Percentiles rank a stretch among this genome's conserved stretches.
phyloP scores from a whole-genome alignment of 2,888 invertebrate species.

The Augochlorella aurata region DNA sequence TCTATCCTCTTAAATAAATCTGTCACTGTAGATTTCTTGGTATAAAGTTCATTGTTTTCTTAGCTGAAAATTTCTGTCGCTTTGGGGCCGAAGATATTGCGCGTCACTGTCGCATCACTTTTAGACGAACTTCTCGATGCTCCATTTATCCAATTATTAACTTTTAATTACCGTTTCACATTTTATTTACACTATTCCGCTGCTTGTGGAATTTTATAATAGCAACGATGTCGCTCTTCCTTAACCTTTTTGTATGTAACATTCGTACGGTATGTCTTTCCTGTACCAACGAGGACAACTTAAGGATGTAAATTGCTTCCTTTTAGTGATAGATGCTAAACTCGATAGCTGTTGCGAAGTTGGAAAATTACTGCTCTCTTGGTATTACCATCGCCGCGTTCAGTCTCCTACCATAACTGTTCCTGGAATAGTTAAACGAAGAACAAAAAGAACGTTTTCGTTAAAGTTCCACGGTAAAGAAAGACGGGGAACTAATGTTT shows the following conservation, averaged over 20 bases:
- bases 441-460: neutral
- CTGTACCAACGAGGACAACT: neutral
- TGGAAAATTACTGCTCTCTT: conserved; percentile 13
- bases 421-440: conserved; percentile 7
- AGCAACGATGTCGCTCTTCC: neutral
- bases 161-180: neutral
- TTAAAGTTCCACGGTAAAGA: neutral
- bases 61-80: neutral
- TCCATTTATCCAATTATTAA: too few species aligned
- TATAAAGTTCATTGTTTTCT: neutral
- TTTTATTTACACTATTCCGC: too few species aligned
- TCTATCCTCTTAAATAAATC: too few species aligned
- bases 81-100: too few species aligned
- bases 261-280: neutral
- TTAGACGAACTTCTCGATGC: neutral
- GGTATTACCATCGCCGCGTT: neutral
- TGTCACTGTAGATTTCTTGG: too few species aligned
- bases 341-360: conserved; percentile 11
- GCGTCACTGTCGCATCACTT: too few species aligned
- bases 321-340: conserved; percentile 15
- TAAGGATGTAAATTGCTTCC: conserved; percentile 20
- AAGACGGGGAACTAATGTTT: neutral
- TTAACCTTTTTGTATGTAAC: neutral
- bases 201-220: neutral
- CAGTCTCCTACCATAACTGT: neutral